Percentiles rank a stretch among this genome's conserved stretches.
Conservation (phyloP, 2,113 vertebrate species). For the Sylvilagus bachmani region DNA sequence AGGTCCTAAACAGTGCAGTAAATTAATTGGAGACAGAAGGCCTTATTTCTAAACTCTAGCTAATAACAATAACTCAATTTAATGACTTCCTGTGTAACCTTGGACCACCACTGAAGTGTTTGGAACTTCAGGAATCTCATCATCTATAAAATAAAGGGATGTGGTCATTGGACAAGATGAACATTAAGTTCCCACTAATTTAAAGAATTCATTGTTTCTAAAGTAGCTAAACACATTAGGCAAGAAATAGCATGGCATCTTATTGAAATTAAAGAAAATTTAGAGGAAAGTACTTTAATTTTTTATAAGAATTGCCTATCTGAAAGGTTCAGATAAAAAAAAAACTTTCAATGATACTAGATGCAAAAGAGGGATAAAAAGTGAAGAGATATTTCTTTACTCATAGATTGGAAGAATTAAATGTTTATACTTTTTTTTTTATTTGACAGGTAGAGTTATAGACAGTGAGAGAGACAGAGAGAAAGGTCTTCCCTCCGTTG, state of each 20-base stretch:
- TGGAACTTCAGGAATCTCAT: not conserved
- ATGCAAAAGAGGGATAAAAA: not conserved
- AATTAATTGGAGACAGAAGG: not conserved
- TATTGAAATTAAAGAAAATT: not conserved
- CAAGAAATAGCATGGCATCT: not conserved
- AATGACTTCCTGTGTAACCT: not conserved
- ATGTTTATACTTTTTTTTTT: too few species aligned
- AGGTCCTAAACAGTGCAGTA: not conserved
- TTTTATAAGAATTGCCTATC: not conserved
- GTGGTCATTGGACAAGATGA: not conserved
- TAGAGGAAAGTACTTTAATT: not conserved
- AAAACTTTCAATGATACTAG: not conserved
- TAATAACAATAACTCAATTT: conserved; percentile 25
- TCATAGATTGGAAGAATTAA: too few species aligned
- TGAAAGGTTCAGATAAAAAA: not conserved
- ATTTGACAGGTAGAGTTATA: too few species aligned
- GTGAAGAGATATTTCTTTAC: too few species aligned
- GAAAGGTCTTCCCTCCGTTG: too few species aligned
- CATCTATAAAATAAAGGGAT: conserved; percentile 26
- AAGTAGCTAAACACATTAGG: not conserved
- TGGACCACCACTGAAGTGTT: not conserved
- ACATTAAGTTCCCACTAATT: not conserved
- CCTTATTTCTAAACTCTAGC: conserved; percentile 39
- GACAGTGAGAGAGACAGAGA: too few species aligned
- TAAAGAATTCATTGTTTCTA: conserved; percentile 29